These are phyloP conservation scores for Heliconius aoede DNA, from an alignment of 2,888 invertebrate genomes.

Conservation along the genomic window DNA sequence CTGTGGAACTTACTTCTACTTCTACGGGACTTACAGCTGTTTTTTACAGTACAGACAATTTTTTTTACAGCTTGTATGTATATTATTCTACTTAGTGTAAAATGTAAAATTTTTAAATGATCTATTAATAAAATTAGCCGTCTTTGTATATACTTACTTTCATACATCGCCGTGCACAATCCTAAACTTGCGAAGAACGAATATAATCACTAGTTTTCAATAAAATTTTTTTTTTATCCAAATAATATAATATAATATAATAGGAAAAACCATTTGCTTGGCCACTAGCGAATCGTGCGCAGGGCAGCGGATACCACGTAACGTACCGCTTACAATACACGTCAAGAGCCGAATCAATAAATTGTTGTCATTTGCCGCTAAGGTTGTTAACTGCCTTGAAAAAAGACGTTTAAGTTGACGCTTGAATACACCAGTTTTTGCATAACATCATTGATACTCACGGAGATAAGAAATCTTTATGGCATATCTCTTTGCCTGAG, in stretches of 20 bases:
- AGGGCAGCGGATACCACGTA: constrained; percentile 48
- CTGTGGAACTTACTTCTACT: neutral
- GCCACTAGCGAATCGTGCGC: constrained; percentile 46
- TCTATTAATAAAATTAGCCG: neutral
- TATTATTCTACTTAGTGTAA: neutral
- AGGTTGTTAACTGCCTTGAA: constrained; percentile 45
- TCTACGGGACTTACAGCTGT: no score
- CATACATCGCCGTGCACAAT: constrained; percentile 35
- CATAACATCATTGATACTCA: constrained; percentile 31
- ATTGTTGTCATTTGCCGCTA: constrained; percentile 51
- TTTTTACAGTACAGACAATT: no score
- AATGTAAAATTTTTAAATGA: neutral
- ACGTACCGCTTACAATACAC: constrained; percentile 50
- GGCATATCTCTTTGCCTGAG: constrained; percentile 2
- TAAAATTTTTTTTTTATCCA: constrained; percentile 2
- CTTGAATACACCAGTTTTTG: constrained; percentile 43
- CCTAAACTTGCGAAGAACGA: neutral
- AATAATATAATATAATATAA: constrained; percentile 28
- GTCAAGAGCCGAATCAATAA: constrained; percentile 59
- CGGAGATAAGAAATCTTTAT: constrained; percentile 17
- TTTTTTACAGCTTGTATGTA: neutral
- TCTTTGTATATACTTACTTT: constrained; percentile 35
- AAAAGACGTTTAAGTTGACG: constrained; percentile 42
- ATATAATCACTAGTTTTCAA: constrained; percentile 24
- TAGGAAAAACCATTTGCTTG: constrained; percentile 34